phyloP scores from a whole-genome alignment of 2,113 vertebrate genomes.

The Bufo gargarizans region DNA sequence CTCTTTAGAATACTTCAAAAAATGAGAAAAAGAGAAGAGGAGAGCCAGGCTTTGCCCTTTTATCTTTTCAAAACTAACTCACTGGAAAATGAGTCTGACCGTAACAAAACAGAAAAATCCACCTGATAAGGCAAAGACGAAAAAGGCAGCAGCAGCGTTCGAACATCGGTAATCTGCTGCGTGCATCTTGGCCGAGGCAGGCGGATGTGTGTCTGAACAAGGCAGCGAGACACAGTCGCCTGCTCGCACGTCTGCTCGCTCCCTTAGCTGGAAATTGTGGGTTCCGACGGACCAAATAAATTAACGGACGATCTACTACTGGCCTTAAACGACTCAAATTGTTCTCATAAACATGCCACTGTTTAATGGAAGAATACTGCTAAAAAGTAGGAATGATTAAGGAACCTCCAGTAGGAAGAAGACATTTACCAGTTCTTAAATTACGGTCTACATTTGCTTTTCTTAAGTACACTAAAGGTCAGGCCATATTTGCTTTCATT shows the following conservation, averaged over 20 bases:
- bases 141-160: neutral
- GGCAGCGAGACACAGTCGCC: neutral
- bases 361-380: conserved; percentile 43
- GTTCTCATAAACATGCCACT: conserved; percentile 50
- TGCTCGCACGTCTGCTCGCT: neutral
- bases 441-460: conserved; percentile 54
- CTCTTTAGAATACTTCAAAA: conserved; percentile 78
- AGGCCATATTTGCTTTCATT: conserved; percentile 50
- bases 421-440: conserved; percentile 55
- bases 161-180: conserved; percentile 21
- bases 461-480: conserved; percentile 53
- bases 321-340: conserved; percentile 49
- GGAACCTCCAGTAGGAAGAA: neutral
- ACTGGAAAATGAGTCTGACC: conserved; percentile 59
- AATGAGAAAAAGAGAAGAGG: conserved; percentile 35
- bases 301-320: conserved; percentile 17
- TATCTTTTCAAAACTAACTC: conserved; percentile 61
- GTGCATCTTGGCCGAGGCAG: neutral
- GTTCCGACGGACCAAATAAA: conserved; percentile 32
- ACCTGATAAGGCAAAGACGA: conserved; percentile 39
- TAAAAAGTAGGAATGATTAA: conserved; percentile 50
- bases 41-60: conserved; percentile 63
- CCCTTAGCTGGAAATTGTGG: neutral
- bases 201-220: neutral
- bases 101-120: conserved; percentile 51